These are phyloP conservation scores for Sebastes minor DNA, from an alignment of 2,797 vertebrate genomes.

Conservation along the genomic window DNA sequence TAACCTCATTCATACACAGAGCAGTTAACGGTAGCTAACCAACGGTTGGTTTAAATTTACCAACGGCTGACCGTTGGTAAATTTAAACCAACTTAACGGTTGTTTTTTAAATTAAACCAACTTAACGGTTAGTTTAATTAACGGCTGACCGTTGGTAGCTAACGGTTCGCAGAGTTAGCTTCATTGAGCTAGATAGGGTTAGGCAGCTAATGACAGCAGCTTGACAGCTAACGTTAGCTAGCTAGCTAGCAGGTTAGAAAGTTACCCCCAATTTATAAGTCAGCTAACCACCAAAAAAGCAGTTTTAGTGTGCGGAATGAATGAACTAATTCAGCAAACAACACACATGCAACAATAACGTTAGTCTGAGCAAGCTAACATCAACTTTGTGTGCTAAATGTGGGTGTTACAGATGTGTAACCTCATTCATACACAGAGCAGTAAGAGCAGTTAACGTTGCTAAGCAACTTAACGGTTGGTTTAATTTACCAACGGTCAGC, in stretches of 20 bases:
- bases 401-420: slow-evolving; percentile 11
- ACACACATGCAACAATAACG: not conserved
- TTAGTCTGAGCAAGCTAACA: not conserved
- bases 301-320: not conserved
- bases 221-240: slow-evolving; percentile 4
- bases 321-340: not conserved
- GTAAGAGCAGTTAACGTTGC: not conserved
- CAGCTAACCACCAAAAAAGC: not conserved
- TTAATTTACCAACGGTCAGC: no score
- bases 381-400: slow-evolving; percentile 22
- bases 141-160: no score
- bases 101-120: no score
- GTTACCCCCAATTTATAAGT: not conserved
- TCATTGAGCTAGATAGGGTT: no score
- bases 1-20: not conserved
- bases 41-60: no score
- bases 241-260: not conserved
- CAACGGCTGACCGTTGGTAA: no score
- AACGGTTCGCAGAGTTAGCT: no score
- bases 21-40: not conserved
- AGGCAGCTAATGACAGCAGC: slow-evolving; percentile 40
- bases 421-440: not conserved
- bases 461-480: no score
- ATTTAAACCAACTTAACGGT: no score
- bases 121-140: no score